phyloP scores from a whole-genome alignment of 1,140 invertebrate species.

The Solen grandis region DNA sequence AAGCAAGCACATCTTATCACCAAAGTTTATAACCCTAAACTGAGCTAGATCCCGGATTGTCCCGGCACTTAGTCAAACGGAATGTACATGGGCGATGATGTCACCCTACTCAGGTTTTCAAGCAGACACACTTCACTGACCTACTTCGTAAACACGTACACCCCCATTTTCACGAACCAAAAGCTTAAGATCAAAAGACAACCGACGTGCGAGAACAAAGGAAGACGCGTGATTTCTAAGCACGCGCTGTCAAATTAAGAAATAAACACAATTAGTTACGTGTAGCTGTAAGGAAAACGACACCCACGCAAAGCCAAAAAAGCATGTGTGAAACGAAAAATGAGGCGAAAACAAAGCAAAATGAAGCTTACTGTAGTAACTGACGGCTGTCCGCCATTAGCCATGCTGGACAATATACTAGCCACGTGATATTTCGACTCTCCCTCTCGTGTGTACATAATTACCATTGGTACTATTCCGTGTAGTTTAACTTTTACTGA shows the following conservation, averaged over 20 bases:
- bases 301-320: neutral
- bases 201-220: conserved; percentile 23
- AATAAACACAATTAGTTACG: neutral
- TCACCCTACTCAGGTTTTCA: conserved; percentile 45
- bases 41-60: conserved; percentile 25
- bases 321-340: neutral
- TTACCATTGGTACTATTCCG: neutral
- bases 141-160: conserved; percentile 46
- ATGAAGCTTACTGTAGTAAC: conserved; percentile 38
- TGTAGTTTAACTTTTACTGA: neutral
- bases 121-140: conserved; percentile 54
- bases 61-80: conserved; percentile 36
- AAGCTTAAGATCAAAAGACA: neutral
- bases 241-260: neutral
- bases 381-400: conserved; percentile 43
- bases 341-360: conserved; percentile 10
- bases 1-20: too few species aligned
- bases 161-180: neutral
- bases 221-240: neutral
- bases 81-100: conserved; percentile 52
- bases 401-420: conserved; percentile 50
- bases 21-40: too few species aligned
- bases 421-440: conserved; percentile 58
- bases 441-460: conserved; percentile 51
- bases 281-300: neutral